Conservation (phyloP, 2,113 vertebrate species). For the Epinephelus lanceolatus region DNA sequence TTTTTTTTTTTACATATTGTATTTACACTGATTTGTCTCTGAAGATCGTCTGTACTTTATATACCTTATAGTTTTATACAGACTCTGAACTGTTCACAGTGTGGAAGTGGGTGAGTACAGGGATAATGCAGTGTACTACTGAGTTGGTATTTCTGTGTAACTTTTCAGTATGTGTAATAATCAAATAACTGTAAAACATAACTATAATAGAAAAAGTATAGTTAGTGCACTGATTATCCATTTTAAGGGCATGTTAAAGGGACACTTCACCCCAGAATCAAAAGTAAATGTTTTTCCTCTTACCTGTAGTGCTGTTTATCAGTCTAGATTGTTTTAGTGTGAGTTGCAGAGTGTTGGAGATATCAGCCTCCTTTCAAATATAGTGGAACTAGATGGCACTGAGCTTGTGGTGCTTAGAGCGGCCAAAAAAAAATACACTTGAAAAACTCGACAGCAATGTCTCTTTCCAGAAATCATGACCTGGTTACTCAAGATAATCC, state of each 20-base stretch:
- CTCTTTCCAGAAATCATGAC: no score
- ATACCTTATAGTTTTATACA: background rate
- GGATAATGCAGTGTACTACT: background rate
- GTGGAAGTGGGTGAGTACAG: background rate
- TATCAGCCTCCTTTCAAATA: no score
- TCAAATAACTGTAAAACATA: background rate
- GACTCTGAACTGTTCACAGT: background rate
- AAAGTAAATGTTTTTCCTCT: no score
- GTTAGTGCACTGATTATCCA: background rate
- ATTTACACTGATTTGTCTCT: background rate
- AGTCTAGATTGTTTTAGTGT: no score
- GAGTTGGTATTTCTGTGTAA: background rate
- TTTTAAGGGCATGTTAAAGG: background rate
- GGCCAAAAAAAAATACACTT: no score
- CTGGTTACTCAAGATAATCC: no score
- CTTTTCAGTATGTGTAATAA: background rate
- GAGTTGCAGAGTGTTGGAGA: no score
- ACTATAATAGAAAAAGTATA: background rate
- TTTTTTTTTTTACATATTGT: background rate
- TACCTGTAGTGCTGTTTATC: no score
- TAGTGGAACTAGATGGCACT: no score
- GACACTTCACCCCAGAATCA: no score
- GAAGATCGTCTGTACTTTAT: background rate
- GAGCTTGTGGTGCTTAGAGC: no score
- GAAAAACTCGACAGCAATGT: no score